Evolutionary conservation across 2,797 vertebrate genomes (phyloP).

Genomic region (Rhinichthys osculus): DNA sequence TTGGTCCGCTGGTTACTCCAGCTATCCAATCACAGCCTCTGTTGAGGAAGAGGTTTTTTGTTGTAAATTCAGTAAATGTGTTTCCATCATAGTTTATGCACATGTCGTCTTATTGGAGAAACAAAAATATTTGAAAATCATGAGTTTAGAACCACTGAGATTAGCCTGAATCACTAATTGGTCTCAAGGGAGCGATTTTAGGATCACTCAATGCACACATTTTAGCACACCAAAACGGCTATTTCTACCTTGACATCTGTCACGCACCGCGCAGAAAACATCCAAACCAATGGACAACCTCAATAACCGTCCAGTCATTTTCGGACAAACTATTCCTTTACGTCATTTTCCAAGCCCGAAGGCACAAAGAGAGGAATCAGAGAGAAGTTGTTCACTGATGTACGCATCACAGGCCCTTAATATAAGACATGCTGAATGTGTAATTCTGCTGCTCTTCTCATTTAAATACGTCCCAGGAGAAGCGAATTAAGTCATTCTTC

Average conservation of each 20-base stretch:
- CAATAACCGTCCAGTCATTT: neutral
- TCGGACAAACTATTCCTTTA: neutral
- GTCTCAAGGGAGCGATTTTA: neutral
- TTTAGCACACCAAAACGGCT: neutral
- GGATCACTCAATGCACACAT: neutral
- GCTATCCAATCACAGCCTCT: no score
- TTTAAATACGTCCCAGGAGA: constrained; percentile 23
- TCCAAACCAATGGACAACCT: neutral
- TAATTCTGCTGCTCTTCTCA: constrained; percentile 31
- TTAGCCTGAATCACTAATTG: neutral
- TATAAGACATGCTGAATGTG: constrained; percentile 41
- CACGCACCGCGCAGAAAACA: neutral
- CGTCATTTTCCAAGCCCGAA: neutral
- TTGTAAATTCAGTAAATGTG: no score
- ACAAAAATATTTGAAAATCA: no score
- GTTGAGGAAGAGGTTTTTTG: no score
- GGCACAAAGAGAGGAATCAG: constrained; percentile 14
- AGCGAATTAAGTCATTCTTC: constrained; percentile 22
- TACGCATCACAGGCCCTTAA: constrained; percentile 11
- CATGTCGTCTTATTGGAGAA: no score
- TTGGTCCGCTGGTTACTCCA: no score
- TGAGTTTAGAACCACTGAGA: no score
- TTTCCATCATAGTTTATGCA: no score
- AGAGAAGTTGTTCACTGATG: constrained; percentile 27
- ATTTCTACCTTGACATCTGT: neutral